A percentile compares a stretch with the other conserved stretches of the same genome.
phyloP scores from a whole-genome alignment of 2,888 invertebrate genomes.

The Lycophotia porphyrea region DNA sequence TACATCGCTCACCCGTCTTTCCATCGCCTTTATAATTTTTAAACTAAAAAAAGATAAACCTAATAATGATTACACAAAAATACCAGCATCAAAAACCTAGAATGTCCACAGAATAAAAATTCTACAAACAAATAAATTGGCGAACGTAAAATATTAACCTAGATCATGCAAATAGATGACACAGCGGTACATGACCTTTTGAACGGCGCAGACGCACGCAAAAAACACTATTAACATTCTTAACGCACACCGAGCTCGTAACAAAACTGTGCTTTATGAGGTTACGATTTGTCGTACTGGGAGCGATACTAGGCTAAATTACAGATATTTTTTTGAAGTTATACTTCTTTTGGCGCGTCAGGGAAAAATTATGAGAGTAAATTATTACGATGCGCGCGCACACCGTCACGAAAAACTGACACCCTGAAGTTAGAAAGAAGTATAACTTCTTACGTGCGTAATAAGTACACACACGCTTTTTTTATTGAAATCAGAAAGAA shows the following conservation, averaged over 20 bases:
- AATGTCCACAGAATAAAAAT: constrained; percentile 20
- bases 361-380: too few species aligned
- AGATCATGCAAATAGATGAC: constrained; percentile 67
- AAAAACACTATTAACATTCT: constrained; percentile 66
- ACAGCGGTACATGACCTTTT: constrained; percentile 61
- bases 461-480: too few species aligned
- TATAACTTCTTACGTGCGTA: too few species aligned
- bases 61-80: not conserved
- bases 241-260: constrained; percentile 52
- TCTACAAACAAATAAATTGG: constrained; percentile 39
- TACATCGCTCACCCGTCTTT: not conserved
- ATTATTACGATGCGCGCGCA: too few species aligned
- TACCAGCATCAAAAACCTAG: not conserved
- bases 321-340: not conserved
- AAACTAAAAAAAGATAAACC: not conserved
- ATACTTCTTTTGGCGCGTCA: too few species aligned
- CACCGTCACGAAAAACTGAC: too few species aligned
- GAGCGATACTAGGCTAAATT: constrained; percentile 20
- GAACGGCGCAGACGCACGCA: constrained; percentile 46
- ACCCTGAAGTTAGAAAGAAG: too few species aligned
- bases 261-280: constrained; percentile 56
- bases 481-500: too few species aligned
- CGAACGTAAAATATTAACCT: constrained; percentile 54
- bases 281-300: constrained; percentile 15
- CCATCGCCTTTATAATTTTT: not conserved